Evolutionary conservation across 23 tunicate genomes (phyloP).

Genomic region (Styela clava): DNA sequence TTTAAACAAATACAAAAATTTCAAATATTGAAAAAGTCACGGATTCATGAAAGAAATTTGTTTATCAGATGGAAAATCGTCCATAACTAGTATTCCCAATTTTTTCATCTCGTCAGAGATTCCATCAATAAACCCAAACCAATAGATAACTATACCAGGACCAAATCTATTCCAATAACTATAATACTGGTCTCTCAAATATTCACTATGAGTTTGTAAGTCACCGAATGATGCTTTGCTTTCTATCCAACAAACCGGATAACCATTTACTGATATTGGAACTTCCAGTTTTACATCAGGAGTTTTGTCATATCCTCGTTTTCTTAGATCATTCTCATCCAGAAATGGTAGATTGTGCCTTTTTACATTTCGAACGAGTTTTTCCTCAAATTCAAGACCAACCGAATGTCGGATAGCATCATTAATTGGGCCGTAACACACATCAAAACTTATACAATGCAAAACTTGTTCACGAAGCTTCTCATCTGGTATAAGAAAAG

Average conservation of each 20-base stretch:
- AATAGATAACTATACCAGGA: constrained; percentile 94
- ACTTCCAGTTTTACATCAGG: constrained; percentile 89
- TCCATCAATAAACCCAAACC: constrained; percentile 96
- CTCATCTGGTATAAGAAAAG: constrained; percentile 52
- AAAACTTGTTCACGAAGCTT: constrained; percentile 39
- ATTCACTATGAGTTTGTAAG: constrained; percentile 59
- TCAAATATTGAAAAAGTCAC: not conserved
- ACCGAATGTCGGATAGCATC: constrained; percentile 80
- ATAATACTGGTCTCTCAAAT: constrained; percentile 67
- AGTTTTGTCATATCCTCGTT: constrained; percentile 87
- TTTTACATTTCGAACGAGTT: constrained; percentile 38
- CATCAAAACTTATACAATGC: constrained; percentile 56
- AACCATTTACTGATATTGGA: constrained; percentile 64
- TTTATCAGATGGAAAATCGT: constrained; percentile 39
- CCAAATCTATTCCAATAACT: constrained; percentile 97
- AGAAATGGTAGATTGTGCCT: constrained; percentile 50
- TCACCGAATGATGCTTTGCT: constrained; percentile 95
- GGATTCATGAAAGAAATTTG: constrained; percentile 23
- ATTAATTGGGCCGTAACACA: constrained; percentile 74
- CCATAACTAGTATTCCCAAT: constrained; percentile 57
- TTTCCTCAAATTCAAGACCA: constrained; percentile 78
- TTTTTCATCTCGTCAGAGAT: constrained; percentile 43
- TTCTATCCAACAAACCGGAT: constrained; percentile 93
- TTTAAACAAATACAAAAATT: no score
- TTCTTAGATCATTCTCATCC: constrained; percentile 75